Evolutionary conservation across 2,797 vertebrate species (phyloP).

Genomic region (Diglossa cyanea): DNA sequence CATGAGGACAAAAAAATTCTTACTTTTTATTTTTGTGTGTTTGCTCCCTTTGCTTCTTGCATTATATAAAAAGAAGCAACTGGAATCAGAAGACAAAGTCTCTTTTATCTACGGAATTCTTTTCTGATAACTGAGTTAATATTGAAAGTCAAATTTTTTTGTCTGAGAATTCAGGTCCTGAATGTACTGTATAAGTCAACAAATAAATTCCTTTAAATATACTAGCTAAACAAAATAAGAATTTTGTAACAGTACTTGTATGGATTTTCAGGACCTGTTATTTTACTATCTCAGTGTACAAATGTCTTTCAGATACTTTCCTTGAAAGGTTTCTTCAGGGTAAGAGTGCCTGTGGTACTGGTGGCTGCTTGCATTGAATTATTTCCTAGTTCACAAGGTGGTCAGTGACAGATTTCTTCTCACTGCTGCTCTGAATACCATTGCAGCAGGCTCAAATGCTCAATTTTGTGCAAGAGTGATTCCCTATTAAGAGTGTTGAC

Average conservation of each 20-base stretch:
- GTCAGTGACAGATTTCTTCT: not conserved
- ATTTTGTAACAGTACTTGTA: not conserved
- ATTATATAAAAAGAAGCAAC: not conserved
- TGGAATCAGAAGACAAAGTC: not conserved
- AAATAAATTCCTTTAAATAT: not conserved
- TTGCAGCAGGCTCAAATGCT: not conserved
- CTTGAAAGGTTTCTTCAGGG: not conserved
- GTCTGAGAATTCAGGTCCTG: not conserved
- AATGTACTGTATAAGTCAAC: not conserved
- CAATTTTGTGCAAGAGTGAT: conserved; percentile 5
- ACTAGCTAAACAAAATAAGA: not conserved
- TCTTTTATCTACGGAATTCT: not conserved
- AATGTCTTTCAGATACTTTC: not conserved
- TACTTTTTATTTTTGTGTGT: not conserved
- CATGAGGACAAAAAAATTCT: not conserved
- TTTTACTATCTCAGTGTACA: not conserved
- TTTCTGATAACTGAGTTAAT: not conserved
- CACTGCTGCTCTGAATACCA: not conserved
- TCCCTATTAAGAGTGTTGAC: conserved; percentile 17
- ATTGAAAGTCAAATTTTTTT: not conserved
- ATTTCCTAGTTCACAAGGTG: not conserved
- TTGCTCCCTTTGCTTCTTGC: not conserved
- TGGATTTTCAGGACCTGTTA: not conserved
- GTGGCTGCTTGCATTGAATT: not conserved
- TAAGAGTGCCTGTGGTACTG: not conserved